phyloP scores from a whole-genome alignment of 2,888 invertebrate species.

The Megamerina dolium region DNA sequence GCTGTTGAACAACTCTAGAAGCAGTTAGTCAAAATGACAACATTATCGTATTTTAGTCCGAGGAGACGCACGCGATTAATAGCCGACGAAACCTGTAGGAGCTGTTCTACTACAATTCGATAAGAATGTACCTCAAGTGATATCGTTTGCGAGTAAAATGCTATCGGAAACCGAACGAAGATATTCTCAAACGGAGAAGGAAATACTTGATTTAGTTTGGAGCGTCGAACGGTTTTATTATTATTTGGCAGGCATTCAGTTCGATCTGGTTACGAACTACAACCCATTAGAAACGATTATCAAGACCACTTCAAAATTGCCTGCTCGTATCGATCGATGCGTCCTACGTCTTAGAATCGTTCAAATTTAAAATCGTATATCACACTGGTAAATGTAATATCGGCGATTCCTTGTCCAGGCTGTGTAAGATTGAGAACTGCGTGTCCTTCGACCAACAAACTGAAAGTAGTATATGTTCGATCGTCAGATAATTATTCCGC shows the following conservation, averaged over 20 bases:
- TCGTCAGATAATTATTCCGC: conserved; percentile 11
- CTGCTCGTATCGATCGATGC: conserved; percentile 17
- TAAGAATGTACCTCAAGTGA: conserved; percentile 12
- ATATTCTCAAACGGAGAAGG: conserved; percentile 21
- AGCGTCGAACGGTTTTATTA: conserved; percentile 20
- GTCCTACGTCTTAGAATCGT: conserved; percentile 10
- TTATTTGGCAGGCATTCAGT: conserved; percentile 17
- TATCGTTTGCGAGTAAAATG: conserved; percentile 20
- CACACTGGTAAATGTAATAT: conserved; percentile 14
- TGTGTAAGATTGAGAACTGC: conserved; percentile 7
- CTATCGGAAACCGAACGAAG: conserved; percentile 18
- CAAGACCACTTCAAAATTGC: conserved; percentile 17
- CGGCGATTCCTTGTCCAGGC: conserved; percentile 10
- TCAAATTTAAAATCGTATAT: conserved; percentile 14
- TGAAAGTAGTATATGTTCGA: conserved; percentile 10
- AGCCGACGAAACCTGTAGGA: conserved; percentile 20
- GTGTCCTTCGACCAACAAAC: conserved; percentile 7
- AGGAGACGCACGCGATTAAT: conserved; percentile 15
- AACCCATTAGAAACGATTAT: conserved; percentile 17
- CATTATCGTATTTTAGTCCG: conserved; percentile 16
- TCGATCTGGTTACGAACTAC: conserved; percentile 14
- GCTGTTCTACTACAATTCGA: conserved; percentile 21
- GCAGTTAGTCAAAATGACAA: conserved; percentile 12
- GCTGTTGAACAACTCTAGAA: conserved; percentile 15
- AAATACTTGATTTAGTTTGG: conserved; percentile 19